Base-by-base conservation (phyloP, 1,140 invertebrate species). In the Drosophila lowei region DNA sequence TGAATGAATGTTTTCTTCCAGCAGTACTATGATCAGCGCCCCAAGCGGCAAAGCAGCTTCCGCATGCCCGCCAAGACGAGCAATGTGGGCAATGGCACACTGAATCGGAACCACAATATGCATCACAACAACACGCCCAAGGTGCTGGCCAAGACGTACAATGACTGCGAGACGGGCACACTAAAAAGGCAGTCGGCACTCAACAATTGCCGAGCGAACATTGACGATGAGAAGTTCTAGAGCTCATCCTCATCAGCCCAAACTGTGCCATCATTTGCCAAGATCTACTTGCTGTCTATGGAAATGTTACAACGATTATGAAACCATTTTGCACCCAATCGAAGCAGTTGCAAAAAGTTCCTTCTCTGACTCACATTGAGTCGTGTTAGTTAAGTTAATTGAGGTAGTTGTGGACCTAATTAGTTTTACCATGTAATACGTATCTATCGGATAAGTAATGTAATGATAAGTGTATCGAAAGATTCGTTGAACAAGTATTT, bases 81-180 rank as follows among this genome's bases (percentile, higher is more conserved):
- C 91, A 80, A 93, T 90, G 92, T 93, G 7, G 92, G 94, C 53
- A 57, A 60, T 18, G 77, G 80, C n/a, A 92, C 93, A 6, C 85
- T 95, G 16, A 93, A 94, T 2, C 93, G 93, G 21, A 94, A 93
- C 34, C 34, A 38, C 65, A 94, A 94, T 65, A 91, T 93, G 43
- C 93, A 94, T 28, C 89, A 90, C 62, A 94, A 94, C 71, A 93
- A 94, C 41, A 94, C 94, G 72, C 94, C 94, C 30, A 95, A 95
- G 85, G 94, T 93, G 65, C 93, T 94, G 75, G 92, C 93, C 46
- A 91, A 91, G 56, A 90, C 78, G 15, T 91, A 89, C n/a, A 93
- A 93, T 48, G 96, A 97, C 57, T 96, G 95, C 71, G 96, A 97
- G 79, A 95, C 95, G 0, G 94, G 95, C 3, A 97, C 96, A 0